Evolutionary conservation across 2,113 vertebrate species (phyloP), one percentile per base, ranked within the genome.

Genomic region (Actenoides hombroni): DNA sequence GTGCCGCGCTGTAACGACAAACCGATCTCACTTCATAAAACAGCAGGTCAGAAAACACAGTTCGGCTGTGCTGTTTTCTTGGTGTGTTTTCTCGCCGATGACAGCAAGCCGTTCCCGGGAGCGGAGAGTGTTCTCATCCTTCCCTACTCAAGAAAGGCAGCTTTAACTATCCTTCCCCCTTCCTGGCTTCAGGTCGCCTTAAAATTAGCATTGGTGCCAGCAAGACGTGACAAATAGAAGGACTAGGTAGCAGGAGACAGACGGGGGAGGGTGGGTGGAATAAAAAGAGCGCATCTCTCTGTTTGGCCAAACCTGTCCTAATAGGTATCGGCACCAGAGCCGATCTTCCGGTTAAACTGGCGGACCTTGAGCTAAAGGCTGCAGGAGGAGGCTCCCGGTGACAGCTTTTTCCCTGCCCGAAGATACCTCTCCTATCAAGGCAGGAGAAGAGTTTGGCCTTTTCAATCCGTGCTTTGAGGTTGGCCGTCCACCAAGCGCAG

Each of bases 271-370:
- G 42, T 16, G 9, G 2, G 29, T 10, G 5, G 31, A 33, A 11
- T 28, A 54, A 18, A 5, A 19, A 39, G 33, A 46, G 10, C 0
- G 0, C 2, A 0, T 65, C 20, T 48, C 40, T 11, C 10, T 51
- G n/a, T 33, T 70, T 70, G 17, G 5, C 20, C 16, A 29, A 48
- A 63, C 16, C 33, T n/a, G 33, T 61, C 44, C 48, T 26, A 26
- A 53, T 26, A 23, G 23, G 48, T 49, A 49, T 51, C 12, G 6
- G 26, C 51, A 31, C 23, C 8, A 29, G 17, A 63, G 21, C 6
- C 40, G 26, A 18, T 29, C 8, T 24, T 39, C 16, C 13, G 0
- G 33, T 39, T 60, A 61, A 71, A 29, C 21, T 2, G 5, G 16
- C 3, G 5, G 39, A 56, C 14, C 49, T 33, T 9, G 65, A 42